Base-by-base conservation (phyloP, 2,113 vertebrate species). In the Piprites chloris region DNA sequence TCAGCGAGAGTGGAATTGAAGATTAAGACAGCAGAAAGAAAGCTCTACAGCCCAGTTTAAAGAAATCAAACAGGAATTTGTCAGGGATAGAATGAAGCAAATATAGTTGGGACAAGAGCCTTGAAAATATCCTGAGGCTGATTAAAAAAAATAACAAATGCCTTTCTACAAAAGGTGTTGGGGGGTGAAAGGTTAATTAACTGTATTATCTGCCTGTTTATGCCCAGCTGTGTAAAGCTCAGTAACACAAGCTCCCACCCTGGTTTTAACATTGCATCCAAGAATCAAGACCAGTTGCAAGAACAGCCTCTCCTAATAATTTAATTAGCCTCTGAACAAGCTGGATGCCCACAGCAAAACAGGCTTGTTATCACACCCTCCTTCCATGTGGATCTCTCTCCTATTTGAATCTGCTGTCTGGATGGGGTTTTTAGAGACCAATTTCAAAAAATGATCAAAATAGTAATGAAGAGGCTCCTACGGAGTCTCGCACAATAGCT, bases 161-260 rank as follows among this genome's bases (percentile, higher is more conserved):
- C 80, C 82, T 97, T 97, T 93, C 96, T 97, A 95, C 96, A 87
- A 94, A 97, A 96, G 75, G 90, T 89, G 93, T 85, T 86, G 83
- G 69, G 89, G 50, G 98, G 97, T 96, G 95, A 98, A 98, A 98
- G 98, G 98, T 98, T 98, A 98, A 98, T 98, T 97, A 97, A 97
- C 90, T 97, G 83, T 97, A 98, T 98, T 96, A 98, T 98, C 96
- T 96, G 96, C 91, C 95, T 95, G 67, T 98, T 98, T 97, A 97
- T 98, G 97, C 97, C 98, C 97, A 98, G 97, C 98, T 98, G 97
- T 96, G 96, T 97, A 96, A 97, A 97, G 95, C 95, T 98, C 94
- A 85, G 72, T 95, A 96, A 95, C 90, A 95, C 93, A 89, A 90
- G 91, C 89, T 90, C 83, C 90, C 88, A 89, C 86, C 90, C 96